Evolutionary conservation across 1,140 invertebrate genomes (phyloP), one percentile per base, ranked within the genome.

Genomic region (Camponotus vicinus): DNA sequence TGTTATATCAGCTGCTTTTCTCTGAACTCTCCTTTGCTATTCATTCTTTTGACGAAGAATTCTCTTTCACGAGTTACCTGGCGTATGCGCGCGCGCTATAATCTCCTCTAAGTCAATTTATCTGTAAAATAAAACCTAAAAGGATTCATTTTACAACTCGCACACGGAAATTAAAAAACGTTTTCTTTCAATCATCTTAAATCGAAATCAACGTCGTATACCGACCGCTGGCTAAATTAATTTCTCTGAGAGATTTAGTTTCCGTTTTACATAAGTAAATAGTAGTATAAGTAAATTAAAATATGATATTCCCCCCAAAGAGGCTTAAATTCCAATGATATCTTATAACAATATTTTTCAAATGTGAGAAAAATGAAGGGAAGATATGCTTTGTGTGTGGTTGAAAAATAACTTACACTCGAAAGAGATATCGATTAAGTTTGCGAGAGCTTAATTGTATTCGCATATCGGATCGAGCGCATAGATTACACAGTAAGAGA

Each of bases 1-100:
- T 89, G 88, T 90, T 89, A 89, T 45, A 89, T 83, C 88, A 89
- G 77, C 84, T 69, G 83, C 61, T 80, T 75, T 63, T 69, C 78
- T 18, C 59, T 21, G 40, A 34, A 55, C 34, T 61, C 37, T 6
- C 55, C 64, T 6, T 13, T 18, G 37, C 64, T 73, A 76, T 78
- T 76, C 57, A 52, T 71, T 64, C 76, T 80, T 76, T 71, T 70
- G 42, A 83, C 87, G 42, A 42, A 27, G 55, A 82, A 78, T 77
- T 34, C 32, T 37, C 52, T 64, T 70, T 57, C 69, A 27, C 40
- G 77, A 61, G 66, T 45, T 76, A 49, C 45, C 61, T 71, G 37
- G 15, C 27, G 27, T 27, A 27, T 27, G 37, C 69, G 64, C 82
- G 57, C 64, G 59, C 82, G 42, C n/a, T 84, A 86, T 86, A 89